Evolutionary conservation across 2,113 vertebrate genomes (phyloP).

Genomic region (Bubo bubo): DNA sequence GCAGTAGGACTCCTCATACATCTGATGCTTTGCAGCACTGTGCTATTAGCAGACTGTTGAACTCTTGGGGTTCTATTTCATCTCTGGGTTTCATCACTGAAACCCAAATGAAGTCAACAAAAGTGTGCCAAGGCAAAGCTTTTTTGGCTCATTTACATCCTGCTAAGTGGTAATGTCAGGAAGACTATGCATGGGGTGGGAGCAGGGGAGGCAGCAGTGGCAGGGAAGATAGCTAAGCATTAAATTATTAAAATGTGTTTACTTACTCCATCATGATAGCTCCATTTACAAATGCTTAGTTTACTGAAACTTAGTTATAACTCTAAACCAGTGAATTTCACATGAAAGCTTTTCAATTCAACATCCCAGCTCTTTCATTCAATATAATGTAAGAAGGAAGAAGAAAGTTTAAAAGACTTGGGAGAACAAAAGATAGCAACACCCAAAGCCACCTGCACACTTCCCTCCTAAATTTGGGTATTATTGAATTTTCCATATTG

Average conservation of each 20-base stretch:
- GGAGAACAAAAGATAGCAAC: neutral
- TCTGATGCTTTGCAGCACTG: neutral
- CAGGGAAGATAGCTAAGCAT: neutral
- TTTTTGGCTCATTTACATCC: neutral
- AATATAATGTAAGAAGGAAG: neutral
- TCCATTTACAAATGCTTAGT: neutral
- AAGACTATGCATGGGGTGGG: accelerated
- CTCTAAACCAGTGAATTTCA: neutral
- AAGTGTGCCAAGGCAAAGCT: neutral
- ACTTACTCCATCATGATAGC: neutral
- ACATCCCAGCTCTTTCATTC: neutral
- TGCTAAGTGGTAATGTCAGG: neutral
- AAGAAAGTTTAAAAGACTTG: neutral
- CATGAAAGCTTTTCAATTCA: neutral
- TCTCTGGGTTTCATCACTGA: neutral
- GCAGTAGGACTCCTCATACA: neutral
- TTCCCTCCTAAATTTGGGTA: neutral
- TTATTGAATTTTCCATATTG: neutral
- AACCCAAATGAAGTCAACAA: neutral
- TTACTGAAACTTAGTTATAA: neutral
- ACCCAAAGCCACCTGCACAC: neutral
- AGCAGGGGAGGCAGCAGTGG: neutral
- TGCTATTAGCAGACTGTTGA: neutral
- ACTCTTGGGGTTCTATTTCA: neutral
- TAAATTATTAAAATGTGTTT: neutral